phyloP scores from a whole-genome alignment of 1,140 invertebrate genomes.

The Nasonia longicornis region DNA sequence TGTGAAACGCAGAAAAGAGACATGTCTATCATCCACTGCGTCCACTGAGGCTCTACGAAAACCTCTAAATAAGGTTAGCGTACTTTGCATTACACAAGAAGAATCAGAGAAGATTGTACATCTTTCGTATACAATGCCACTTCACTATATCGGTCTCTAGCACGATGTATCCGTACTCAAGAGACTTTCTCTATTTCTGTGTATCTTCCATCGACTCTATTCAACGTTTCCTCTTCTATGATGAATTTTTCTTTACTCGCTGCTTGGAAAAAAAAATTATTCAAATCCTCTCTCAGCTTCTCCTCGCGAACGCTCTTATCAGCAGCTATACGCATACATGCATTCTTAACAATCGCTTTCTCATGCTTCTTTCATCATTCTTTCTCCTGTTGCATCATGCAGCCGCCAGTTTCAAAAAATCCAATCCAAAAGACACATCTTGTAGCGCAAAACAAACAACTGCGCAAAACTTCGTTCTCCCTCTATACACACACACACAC shows the following conservation, averaged over 20 bases:
- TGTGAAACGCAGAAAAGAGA: not conserved
- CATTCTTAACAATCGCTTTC: not conserved
- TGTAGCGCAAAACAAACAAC: no score
- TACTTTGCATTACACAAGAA: not conserved
- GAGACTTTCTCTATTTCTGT: not conserved
- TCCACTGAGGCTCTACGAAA: not conserved
- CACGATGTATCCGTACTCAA: not conserved
- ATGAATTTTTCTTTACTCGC: not conserved
- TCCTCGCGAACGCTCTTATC: not conserved
- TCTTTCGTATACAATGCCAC: not conserved
- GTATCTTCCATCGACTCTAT: not conserved
- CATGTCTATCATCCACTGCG: not conserved
- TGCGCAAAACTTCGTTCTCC: no score
- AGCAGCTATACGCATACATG: not conserved
- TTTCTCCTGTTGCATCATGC: not conserved
- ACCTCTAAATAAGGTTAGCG: not conserved
- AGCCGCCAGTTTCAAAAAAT: no score
- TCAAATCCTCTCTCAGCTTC: not conserved
- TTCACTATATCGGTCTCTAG: not conserved
- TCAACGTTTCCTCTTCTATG: not conserved
- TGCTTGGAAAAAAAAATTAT: no score
- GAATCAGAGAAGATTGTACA: not conserved
- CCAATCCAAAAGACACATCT: no score
- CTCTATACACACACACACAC: no score
- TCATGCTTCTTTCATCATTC: not conserved